Evolutionary conservation across 2,888 invertebrate species (phyloP).

Genomic region (Mesorhabditis belari): DNA sequence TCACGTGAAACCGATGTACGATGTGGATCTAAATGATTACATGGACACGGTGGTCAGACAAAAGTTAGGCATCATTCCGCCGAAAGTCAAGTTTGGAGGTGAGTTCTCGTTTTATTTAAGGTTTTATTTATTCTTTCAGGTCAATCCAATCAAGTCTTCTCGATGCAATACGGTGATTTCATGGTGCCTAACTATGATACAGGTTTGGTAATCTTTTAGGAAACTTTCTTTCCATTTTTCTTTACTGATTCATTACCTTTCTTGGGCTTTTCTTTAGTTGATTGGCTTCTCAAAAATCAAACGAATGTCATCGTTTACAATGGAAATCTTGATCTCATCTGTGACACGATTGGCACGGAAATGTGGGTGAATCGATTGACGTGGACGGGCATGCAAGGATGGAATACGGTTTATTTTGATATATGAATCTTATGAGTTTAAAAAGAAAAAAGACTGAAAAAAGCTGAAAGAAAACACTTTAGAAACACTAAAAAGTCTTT

Average conservation of each 20-base stretch:
- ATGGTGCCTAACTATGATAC: conserved; percentile 72
- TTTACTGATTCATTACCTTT: too few species aligned
- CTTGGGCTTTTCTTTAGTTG: conserved; percentile 18
- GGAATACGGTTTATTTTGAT: too few species aligned
- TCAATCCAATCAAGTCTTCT: conserved; percentile 64
- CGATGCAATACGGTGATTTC: conserved; percentile 64
- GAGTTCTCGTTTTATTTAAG: neutral
- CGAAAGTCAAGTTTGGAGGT: conserved; percentile 65
- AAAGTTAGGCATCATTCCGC: conserved; percentile 64
- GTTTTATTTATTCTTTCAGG: too few species aligned
- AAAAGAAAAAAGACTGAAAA: too few species aligned
- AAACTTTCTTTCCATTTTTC: too few species aligned
- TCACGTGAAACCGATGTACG: conserved; percentile 33
- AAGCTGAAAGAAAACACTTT: too few species aligned
- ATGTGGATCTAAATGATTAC: conserved; percentile 54
- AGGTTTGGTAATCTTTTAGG: too few species aligned
- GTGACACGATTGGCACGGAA: conserved; percentile 74
- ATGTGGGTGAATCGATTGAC: too few species aligned
- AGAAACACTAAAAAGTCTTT: too few species aligned
- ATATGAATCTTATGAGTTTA: too few species aligned
- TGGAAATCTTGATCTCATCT: conserved; percentile 77
- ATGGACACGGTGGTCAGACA: conserved; percentile 66
- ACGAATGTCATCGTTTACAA: conserved; percentile 69
- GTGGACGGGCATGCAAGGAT: too few species aligned
- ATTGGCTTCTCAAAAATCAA: conserved; percentile 26